These are phyloP conservation scores for Drosophila teissieri DNA, from an alignment of 1,140 invertebrate genomes.

Conservation along the genomic window DNA sequence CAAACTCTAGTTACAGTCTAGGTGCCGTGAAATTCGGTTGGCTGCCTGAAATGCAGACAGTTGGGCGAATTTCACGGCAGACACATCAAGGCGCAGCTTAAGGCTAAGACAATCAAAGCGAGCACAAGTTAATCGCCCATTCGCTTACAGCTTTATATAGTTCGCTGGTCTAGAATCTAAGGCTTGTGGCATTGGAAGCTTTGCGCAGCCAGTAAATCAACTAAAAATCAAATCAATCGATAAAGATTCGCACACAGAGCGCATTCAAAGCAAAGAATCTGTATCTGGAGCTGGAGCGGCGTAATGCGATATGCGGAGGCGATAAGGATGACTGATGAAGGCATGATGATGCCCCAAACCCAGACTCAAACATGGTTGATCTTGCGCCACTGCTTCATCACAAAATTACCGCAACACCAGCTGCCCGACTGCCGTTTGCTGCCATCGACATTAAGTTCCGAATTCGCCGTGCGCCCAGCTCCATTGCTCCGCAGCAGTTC, in stretches of 20 bases:
- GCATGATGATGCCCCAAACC: conserved; percentile 32
- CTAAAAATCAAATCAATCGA: conserved; percentile 49
- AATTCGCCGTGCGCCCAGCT: background rate
- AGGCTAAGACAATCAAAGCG: conserved; percentile 26
- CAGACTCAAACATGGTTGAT: conserved; percentile 85
- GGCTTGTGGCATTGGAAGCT: conserved; percentile 52
- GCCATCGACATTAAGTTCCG: conserved; percentile 64
- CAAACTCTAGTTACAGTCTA: conserved; percentile 33
- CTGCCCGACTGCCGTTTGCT: conserved; percentile 83
- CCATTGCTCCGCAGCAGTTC: conserved; percentile 43
- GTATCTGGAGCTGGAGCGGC: conserved; percentile 46
- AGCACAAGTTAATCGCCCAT: conserved; percentile 38
- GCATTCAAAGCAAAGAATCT: conserved; percentile 73
- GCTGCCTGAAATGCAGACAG: background rate
- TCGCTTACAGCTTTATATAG: conserved; percentile 22
- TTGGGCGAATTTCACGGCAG: background rate
- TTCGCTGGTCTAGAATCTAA: conserved; percentile 47
- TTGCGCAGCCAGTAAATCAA: conserved; percentile 60
- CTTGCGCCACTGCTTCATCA: conserved; percentile 86
- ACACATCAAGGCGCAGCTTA: conserved; percentile 48
- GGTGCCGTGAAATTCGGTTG: background rate
- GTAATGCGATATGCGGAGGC: conserved; percentile 43
- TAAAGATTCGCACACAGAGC: conserved; percentile 41
- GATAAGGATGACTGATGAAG: conserved; percentile 38
- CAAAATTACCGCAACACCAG: conserved; percentile 87